Percentiles rank a stretch among this genome's conserved stretches.
These are phyloP conservation scores for Deroptyus accipitrinus DNA, from an alignment of 2,113 vertebrate species.

Conservation along the genomic window DNA sequence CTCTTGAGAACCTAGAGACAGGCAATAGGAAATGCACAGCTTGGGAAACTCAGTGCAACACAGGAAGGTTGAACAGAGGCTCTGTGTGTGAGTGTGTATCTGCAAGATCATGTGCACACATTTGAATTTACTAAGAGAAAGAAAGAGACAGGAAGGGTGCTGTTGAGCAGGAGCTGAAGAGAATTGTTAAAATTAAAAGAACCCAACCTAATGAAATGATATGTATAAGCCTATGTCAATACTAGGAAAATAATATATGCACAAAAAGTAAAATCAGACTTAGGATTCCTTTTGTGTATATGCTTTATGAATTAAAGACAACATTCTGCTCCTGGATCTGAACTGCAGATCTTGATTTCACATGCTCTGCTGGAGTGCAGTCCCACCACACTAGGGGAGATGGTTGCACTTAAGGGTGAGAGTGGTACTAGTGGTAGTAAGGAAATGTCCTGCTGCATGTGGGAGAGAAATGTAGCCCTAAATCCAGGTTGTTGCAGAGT, in stretches of 20 bases:
- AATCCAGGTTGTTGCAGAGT: neutral
- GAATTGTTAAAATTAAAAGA: neutral
- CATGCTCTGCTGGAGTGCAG: neutral
- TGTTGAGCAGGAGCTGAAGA: neutral
- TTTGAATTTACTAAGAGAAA: neutral
- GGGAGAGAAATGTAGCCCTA: neutral
- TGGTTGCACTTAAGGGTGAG: neutral
- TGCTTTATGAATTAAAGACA: conserved; percentile 4
- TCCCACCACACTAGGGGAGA: neutral
- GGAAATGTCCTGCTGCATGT: neutral
- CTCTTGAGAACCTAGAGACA: neutral
- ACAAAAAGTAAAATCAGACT: conserved; percentile 3
- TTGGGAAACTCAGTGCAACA: neutral
- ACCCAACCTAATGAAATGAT: neutral
- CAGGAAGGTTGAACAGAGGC: neutral
- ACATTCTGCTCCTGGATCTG: neutral
- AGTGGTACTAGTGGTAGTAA: neutral
- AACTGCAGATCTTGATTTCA: neutral
- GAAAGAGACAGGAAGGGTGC: neutral
- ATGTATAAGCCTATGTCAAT: neutral
- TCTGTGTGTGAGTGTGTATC: neutral
- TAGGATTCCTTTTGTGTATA: neutral
- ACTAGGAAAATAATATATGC: neutral
- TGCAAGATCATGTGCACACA: neutral
- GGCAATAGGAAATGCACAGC: neutral